Evolutionary conservation across 2,113 vertebrate genomes (phyloP).

Genomic region (Channa maculata): DNA sequence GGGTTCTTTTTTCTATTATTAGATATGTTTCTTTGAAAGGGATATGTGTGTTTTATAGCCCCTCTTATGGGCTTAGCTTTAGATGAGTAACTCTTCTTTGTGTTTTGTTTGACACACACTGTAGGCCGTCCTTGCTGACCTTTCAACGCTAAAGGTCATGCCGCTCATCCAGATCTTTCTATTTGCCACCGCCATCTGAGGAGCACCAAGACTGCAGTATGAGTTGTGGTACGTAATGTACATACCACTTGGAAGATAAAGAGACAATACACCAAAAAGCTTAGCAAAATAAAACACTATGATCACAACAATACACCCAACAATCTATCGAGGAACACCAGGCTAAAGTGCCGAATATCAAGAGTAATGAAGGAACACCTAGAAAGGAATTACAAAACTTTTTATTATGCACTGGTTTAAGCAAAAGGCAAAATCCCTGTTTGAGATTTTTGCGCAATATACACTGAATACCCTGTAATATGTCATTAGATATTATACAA

Average conservation of each 20-base stretch:
- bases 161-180: conserved; percentile 98
- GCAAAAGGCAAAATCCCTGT: conserved; percentile 16
- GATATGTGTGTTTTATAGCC: background rate
- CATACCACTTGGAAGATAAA: conserved; percentile 9
- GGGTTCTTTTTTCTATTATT: conserved; percentile 26
- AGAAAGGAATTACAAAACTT: background rate
- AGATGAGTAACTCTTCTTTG: conserved; percentile 8
- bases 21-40: conserved; percentile 14
- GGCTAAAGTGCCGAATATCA: background rate
- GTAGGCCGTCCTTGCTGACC: conserved; percentile 98
- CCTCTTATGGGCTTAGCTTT: background rate
- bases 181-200: conserved; percentile 92
- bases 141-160: conserved; percentile 98
- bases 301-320: conserved; percentile 19
- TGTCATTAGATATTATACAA: conserved; percentile 54
- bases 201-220: background rate
- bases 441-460: conserved; percentile 32
- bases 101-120: conserved; percentile 60
- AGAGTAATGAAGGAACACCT: background rate
- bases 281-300: conserved; percentile 7
- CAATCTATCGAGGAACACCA: background rate
- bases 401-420: conserved; percentile 16
- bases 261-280: conserved; percentile 9
- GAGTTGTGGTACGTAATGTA: background rate
- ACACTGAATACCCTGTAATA: conserved; percentile 36